Conservation (phyloP, 1,140 invertebrate genomes). For the Drosophila subpulchrella region DNA sequence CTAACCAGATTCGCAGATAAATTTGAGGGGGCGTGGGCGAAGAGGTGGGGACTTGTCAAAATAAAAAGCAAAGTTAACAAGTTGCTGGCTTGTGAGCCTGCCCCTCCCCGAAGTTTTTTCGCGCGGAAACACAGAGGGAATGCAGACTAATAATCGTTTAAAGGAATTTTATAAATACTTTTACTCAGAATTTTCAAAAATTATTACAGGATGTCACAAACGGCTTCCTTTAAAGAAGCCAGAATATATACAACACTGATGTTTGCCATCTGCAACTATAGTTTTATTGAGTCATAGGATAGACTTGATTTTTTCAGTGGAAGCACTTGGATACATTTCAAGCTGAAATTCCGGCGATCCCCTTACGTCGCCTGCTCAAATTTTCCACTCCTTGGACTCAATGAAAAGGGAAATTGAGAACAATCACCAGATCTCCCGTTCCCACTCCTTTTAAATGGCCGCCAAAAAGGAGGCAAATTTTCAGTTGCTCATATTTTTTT, state of each 20-base stretch:
- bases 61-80: slow-evolving; percentile 81
- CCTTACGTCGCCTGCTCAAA: background rate
- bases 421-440: slow-evolving; percentile 13
- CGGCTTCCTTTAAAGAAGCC: too few relatives aligned
- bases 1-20: slow-evolving; percentile 37
- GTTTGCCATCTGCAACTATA: too few relatives aligned
- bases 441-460: slow-evolving; percentile 39
- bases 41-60: slow-evolving; percentile 38
- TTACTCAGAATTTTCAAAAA: too few relatives aligned
- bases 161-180: too few relatives aligned
- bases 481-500: slow-evolving; percentile 63
- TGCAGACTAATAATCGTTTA: background rate
- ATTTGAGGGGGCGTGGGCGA: slow-evolving; percentile 11
- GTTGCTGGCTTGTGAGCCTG: slow-evolving; percentile 58
- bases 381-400: slow-evolving; percentile 16
- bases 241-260: too few relatives aligned
- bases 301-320: background rate
- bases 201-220: too few relatives aligned
- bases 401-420: slow-evolving; percentile 44
- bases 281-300: background rate
- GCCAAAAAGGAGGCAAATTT: slow-evolving; percentile 61
- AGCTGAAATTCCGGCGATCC: background rate
- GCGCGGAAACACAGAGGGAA: slow-evolving; percentile 23
- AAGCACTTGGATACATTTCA: slow-evolving; percentile 7
- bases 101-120: background rate